Evolutionary conservation across 2,113 vertebrate genomes (phyloP), one percentile per base, ranked within the genome.

Genomic region (Corythornis madagascariensis): DNA sequence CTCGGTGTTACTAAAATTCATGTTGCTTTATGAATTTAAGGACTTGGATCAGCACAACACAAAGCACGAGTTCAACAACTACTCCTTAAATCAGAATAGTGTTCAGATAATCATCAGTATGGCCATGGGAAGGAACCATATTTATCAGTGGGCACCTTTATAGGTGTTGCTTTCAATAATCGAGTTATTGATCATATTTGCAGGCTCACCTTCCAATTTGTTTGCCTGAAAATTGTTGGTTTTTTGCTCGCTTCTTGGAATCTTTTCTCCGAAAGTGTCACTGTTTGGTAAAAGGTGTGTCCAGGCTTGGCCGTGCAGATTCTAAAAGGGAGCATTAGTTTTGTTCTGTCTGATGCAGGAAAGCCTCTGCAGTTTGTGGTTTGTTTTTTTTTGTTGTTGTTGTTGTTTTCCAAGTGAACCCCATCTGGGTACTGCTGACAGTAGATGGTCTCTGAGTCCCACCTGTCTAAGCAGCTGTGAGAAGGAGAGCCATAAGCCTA

Each of bases 1-100:
- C 64, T 94, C 93, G 89, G 75, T 85, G 7, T 26, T 83, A 66
- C 86, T 88, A 85, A 88, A 95, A 86, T 85, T 82, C 31, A 26
- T 10, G 16, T 74, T 50, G 42, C 20, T 83, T 73, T 83, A 80
- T 88, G 89, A 89, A 73, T 85, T 83, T 70, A 80, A 80, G 47
- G 71, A 47, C 71, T 74, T 79, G 40, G 3, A 74, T 93, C 89
- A 87, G 89, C 84, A 83, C 59, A 83, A 76, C 12, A 28, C n/a
- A 59, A 87, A 83, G 14, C 13, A 17, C 26, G 33, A 92, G 50
- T 84, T 65, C 63, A 89, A 69, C 87, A 94, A 45, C 64, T 63
- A 11, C 19, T 85, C 43, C 4, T 0, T 13, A 45, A 57, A 31
- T 55, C 42, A 57, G 66, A 78, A 20, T 7, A 28, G 29, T 35